A percentile compares a stretch with the other conserved stretches of the same genome.
Evolutionary conservation across 2,113 vertebrate species (phyloP).

Genomic region (Potamarius usumacintae): DNA sequence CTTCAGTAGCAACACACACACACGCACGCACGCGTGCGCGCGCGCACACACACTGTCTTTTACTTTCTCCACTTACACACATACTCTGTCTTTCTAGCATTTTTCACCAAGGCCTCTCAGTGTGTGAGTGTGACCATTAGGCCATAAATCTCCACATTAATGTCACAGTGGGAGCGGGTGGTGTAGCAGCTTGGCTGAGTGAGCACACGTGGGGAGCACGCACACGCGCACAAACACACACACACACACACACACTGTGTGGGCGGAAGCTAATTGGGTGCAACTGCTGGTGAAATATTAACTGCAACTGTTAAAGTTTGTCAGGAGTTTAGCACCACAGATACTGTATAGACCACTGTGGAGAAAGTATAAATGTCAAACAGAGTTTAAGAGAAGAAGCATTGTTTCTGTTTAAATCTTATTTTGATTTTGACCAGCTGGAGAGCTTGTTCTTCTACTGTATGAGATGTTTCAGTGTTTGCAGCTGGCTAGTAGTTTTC

Average conservation of each 20-base stretch:
- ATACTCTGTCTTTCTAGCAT: neutral
- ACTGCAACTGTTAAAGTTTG: conserved; percentile 59
- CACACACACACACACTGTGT: conserved; percentile 47
- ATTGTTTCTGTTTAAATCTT: conserved; percentile 62
- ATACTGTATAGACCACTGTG: neutral
- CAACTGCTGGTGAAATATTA: conserved; percentile 65
- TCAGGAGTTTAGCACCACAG: conserved; percentile 44
- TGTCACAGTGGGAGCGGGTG: conserved; percentile 53
- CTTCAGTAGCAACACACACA: conserved; percentile 14
- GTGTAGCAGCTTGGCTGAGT: conserved; percentile 48
- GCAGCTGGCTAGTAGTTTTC: neutral
- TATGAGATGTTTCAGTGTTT: neutral
- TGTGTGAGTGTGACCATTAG: conserved; percentile 44
- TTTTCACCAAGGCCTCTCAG: neutral
- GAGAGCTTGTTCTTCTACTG: conserved; percentile 55
- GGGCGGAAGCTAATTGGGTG: conserved; percentile 59
- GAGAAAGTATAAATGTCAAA: conserved; percentile 25
- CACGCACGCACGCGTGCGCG: neutral
- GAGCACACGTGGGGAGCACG: conserved; percentile 38
- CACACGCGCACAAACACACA: neutral
- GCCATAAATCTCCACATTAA: conserved; percentile 64
- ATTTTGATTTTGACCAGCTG: conserved; percentile 70
- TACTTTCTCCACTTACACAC: conserved; percentile 2
- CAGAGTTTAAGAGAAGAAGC: conserved; percentile 26
- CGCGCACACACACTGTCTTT: neutral